Conservation (phyloP, 2,797 vertebrate species). For the Cetoscarus ocellatus region DNA sequence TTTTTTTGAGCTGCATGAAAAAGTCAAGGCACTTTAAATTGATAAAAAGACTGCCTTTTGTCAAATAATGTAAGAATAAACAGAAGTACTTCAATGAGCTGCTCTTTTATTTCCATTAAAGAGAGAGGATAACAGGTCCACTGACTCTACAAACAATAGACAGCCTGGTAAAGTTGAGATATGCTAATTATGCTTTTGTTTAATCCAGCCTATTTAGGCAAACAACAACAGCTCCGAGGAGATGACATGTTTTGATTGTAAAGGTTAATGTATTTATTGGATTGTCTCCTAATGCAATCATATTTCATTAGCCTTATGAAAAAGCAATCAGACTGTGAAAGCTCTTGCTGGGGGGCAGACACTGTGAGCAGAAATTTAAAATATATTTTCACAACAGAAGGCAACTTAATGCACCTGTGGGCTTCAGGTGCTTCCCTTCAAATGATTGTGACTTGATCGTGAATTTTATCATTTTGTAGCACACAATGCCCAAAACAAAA, state of each 20-base stretch:
- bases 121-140: constrained; percentile 27
- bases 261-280: constrained; percentile 81
- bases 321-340: constrained; percentile 61
- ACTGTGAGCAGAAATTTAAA: constrained; percentile 47
- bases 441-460: constrained; percentile 17
- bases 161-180: constrained; percentile 14
- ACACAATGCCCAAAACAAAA: not conserved
- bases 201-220: constrained; percentile 53
- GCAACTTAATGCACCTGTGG: constrained; percentile 51
- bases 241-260: constrained; percentile 65
- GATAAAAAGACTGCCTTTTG: not conserved
- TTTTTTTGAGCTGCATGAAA: constrained; percentile 12
- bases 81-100: constrained; percentile 10
- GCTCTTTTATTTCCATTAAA: constrained; percentile 35
- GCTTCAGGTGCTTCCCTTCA: constrained; percentile 45
- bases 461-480: constrained; percentile 22
- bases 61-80: constrained; percentile 41
- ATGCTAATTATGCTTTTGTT: constrained; percentile 55
- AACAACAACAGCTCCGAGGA: constrained; percentile 44
- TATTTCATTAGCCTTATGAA: constrained; percentile 61
- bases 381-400: constrained; percentile 56
- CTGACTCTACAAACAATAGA: constrained; percentile 43
- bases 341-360: constrained; percentile 44
- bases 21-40: constrained; percentile 28
- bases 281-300: constrained; percentile 65